Evolutionary conservation across 2,888 invertebrate species (phyloP).

Genomic region (Drosophila paranaensis): DNA sequence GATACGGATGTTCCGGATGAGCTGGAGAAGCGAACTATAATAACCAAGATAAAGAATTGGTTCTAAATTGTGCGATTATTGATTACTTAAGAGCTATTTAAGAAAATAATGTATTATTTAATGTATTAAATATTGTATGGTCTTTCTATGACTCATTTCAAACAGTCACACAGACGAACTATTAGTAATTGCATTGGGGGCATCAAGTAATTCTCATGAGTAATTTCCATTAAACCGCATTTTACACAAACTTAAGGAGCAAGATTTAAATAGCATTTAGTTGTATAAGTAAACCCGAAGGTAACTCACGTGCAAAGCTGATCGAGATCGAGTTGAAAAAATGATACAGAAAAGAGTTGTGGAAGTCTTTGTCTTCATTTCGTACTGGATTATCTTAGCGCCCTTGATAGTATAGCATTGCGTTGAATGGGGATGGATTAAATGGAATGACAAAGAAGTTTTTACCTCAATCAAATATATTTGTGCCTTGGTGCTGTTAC

Average conservation of each 20-base stretch:
- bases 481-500: slow-evolving; percentile 6
- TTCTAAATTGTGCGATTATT: background rate
- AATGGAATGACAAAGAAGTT: background rate
- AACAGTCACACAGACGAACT: background rate
- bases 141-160: background rate
- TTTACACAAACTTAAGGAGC: background rate
- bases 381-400: slow-evolving; percentile 23
- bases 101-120: too few species aligned
- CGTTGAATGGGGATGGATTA: background rate
- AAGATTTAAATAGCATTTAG: slow-evolving; percentile 9
- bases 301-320: background rate
- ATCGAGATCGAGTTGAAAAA: background rate
- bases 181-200: slow-evolving; percentile 1
- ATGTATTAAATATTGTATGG: background rate
- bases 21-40: background rate
- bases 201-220: background rate
- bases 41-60: background rate
- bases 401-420: background rate
- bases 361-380: slow-evolving; percentile 24
- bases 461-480: background rate
- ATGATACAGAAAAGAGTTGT: slow-evolving; percentile 36
- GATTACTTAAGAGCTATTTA: background rate
- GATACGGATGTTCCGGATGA: slow-evolving; percentile 10
- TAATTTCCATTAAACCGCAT: background rate
- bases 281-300: slow-evolving; percentile 1